These are phyloP conservation scores for Sebastes oblongus DNA, from an alignment of 2,797 vertebrate genomes.

Conservation along the genomic window DNA sequence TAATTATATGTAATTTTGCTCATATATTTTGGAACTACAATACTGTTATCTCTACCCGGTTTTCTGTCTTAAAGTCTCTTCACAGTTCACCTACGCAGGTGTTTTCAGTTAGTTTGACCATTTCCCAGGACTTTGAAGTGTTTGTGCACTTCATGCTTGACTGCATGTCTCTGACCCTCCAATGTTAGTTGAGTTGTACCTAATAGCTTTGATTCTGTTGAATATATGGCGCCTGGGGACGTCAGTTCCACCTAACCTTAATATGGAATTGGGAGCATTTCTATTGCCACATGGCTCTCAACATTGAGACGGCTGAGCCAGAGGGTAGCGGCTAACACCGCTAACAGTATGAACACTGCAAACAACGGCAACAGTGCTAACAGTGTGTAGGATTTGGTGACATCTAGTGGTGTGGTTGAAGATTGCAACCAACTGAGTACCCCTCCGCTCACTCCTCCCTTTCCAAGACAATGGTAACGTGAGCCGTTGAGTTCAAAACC, in stretches of 20 bases:
- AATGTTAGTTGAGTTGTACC: neutral
- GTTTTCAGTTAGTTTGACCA: neutral
- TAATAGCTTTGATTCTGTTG: conserved; percentile 1
- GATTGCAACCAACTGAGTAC: too few relatives aligned
- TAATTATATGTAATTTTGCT: neutral
- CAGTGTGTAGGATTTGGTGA: neutral
- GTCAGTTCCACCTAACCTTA: neutral
- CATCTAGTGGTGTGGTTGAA: too few relatives aligned
- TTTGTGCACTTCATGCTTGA: conserved; percentile 4
- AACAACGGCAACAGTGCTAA: neutral
- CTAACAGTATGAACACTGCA: neutral
- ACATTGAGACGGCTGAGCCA: neutral
- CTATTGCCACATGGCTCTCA: neutral
- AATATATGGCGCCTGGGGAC: neutral
- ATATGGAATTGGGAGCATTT: neutral
- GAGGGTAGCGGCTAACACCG: neutral
- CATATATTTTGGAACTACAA: neutral
- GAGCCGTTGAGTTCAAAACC: too few relatives aligned
- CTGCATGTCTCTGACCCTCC: conserved; percentile 6
- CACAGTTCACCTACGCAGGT: neutral
- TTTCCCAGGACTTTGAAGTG: neutral
- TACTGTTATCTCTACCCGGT: neutral
- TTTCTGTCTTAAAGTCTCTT: neutral
- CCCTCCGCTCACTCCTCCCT: too few relatives aligned
- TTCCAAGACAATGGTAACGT: too few relatives aligned